A percentile compares a stretch with the other conserved stretches of the same genome.
These are phyloP conservation scores for Pelvicachromis taeniatus DNA, from an alignment of 2,113 vertebrate genomes.

Conservation along the genomic window DNA sequence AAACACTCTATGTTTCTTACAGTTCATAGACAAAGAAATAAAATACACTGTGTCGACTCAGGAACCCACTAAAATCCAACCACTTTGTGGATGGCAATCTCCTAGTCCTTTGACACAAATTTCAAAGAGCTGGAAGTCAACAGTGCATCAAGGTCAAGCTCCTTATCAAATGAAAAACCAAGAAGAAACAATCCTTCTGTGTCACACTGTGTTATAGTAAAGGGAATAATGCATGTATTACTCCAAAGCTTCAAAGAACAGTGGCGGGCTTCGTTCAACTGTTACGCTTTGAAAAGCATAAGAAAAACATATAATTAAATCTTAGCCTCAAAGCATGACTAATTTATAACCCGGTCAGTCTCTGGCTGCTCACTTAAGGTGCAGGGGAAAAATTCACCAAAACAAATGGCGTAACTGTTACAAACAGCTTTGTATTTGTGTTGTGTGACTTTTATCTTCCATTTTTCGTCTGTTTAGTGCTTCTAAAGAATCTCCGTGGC, in stretches of 20 bases:
- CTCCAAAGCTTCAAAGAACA: conserved; percentile 26
- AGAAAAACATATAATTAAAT: background rate
- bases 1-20: conserved; percentile 52
- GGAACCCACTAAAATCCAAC: conserved; percentile 51
- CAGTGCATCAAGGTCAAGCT: background rate
- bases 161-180: background rate
- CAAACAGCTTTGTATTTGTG: conserved; percentile 16
- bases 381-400: background rate
- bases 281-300: background rate
- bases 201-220: conserved; percentile 35
- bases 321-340: background rate
- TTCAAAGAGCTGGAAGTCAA: conserved; percentile 20
- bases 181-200: background rate
- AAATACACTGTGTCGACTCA: conserved; percentile 48
- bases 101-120: conserved; percentile 17
- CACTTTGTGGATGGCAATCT: conserved; percentile 24
- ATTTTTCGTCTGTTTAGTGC: conserved; percentile 1
- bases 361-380: conserved; percentile 5
- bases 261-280: conserved; percentile 5
- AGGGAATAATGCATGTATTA: conserved; percentile 22
- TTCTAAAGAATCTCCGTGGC: background rate
- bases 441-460: conserved; percentile 1
- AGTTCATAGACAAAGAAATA: conserved; percentile 21
- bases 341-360: background rate
- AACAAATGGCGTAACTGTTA: conserved; percentile 46